A percentile compares a stretch with the other conserved stretches of the same genome.
Conservation (phyloP, 2,797 vertebrate species). For the Miichthys miiuy region DNA sequence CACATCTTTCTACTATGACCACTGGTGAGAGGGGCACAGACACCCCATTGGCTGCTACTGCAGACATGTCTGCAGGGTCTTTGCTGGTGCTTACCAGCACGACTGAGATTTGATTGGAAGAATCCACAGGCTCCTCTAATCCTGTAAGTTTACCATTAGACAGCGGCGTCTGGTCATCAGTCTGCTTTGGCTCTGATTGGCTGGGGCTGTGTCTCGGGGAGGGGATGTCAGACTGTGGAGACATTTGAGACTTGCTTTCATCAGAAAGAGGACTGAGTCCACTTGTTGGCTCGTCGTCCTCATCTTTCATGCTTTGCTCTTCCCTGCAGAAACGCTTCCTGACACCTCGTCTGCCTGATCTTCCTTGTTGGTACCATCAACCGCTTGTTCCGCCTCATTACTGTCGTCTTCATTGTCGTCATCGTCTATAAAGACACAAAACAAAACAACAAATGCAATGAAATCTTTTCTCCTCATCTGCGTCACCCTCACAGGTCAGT, state of each 20-base stretch:
- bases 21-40: constrained; percentile 26
- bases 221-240: constrained; percentile 40
- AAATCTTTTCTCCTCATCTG: neutral
- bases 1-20: neutral
- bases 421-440: constrained; percentile 57
- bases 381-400: constrained; percentile 51
- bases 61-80: neutral
- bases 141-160: neutral
- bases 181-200: constrained; percentile 65
- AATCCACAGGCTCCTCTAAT: constrained; percentile 20
- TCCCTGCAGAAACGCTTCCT: constrained; percentile 40
- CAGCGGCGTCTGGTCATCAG: neutral
- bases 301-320: constrained; percentile 51
- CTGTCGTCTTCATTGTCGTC: constrained; percentile 55
- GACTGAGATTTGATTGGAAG: constrained; percentile 37
- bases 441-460: accelerated
- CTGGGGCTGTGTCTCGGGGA: constrained; percentile 69
- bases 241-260: constrained; percentile 41
- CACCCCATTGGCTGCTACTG: constrained; percentile 29
- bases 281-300: constrained; percentile 59
- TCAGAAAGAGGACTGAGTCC: constrained; percentile 51
- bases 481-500: no score
- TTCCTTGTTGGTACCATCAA: constrained; percentile 23
- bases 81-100: constrained; percentile 31
- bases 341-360: constrained; percentile 28